phyloP scores from a whole-genome alignment of 1,140 invertebrate genomes.

The Lasioglossum baleicum region DNA sequence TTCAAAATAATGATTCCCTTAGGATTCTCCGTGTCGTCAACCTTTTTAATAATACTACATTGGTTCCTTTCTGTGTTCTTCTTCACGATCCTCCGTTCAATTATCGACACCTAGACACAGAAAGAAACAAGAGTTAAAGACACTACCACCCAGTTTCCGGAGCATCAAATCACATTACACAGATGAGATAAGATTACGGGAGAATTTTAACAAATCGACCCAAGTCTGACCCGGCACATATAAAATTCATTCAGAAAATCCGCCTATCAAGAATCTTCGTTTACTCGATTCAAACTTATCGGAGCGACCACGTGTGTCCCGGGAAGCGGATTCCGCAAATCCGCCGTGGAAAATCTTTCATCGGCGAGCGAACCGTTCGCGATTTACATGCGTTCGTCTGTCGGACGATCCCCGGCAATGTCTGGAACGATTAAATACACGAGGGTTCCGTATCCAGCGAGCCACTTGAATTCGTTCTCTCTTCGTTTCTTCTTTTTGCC shows the following conservation, averaged over 20 bases:
- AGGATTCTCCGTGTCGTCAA: too few relatives aligned
- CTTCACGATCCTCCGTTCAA: not conserved
- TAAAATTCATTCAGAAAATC: too few relatives aligned
- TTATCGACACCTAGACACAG: not conserved
- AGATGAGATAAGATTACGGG: too few relatives aligned
- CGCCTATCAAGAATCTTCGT: too few relatives aligned
- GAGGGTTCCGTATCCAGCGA: constrained; percentile 27
- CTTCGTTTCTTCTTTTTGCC: not conserved
- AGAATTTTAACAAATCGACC: too few relatives aligned
- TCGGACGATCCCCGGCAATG: not conserved
- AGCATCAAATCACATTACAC: too few relatives aligned
- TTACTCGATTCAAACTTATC: too few relatives aligned
- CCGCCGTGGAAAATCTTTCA: not conserved
- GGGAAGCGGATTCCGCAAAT: not conserved
- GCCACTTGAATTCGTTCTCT: constrained; percentile 36
- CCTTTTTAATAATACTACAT: not conserved
- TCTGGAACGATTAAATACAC: constrained; percentile 33
- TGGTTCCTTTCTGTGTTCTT: not conserved
- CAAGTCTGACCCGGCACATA: too few relatives aligned
- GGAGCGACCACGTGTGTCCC: too few relatives aligned
- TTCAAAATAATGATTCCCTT: not conserved
- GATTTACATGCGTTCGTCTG: constrained; percentile 16
- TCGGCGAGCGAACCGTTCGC: not conserved
- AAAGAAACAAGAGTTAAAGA: not conserved
- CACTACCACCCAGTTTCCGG: too few relatives aligned